Evolutionary conservation across 1,140 invertebrate genomes (phyloP), one percentile per base, ranked within the genome.

Genomic region (Bradynema listronoti): DNA sequence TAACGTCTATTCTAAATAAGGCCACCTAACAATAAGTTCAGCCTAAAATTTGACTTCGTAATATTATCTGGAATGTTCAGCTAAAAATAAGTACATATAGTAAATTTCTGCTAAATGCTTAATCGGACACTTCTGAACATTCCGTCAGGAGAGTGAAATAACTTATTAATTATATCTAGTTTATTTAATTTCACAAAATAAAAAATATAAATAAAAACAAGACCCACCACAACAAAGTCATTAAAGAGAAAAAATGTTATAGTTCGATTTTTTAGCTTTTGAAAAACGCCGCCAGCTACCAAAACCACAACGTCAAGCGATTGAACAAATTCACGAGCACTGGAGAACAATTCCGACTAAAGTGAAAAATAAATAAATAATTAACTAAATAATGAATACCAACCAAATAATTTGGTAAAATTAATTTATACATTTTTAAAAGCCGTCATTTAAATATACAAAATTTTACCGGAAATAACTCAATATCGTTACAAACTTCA

Each of bases 401-500:
- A 19, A 19, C 36, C 19, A 39, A 39, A 19, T 11, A 11, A 39
- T 11, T 39, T 39, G 11, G 11, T 39, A 11, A 56, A 0, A 16
- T 56, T 56, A 19, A 58, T 14, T n/a, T 3, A 39, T 19, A 36
- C 14, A 34, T 14, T 47, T 22, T 29, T 33, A 47, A 25, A 56
- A 30, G 24, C 7, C n/a, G 3, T 27, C n/a, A 53, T 14, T 27
- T 1, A 39, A 16, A 60, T 11, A 24, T 14, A 56, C 24, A 50
- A 32, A 1, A 9, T 11, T 56, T 57, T 14, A 57, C 64, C 22
- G 64, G 64, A 32, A 69, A 43, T 16, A 41, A 29, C 14, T 66
- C 64, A 39, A 66, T 66, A 19, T 66, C 58, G 19, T 66, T 65
- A 22, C 64, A 66, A 39, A 66, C 39, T 33, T 52, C 45, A 39